Conservation (phyloP, 1,140 invertebrate species). For the Drosophila sechellia region DNA sequence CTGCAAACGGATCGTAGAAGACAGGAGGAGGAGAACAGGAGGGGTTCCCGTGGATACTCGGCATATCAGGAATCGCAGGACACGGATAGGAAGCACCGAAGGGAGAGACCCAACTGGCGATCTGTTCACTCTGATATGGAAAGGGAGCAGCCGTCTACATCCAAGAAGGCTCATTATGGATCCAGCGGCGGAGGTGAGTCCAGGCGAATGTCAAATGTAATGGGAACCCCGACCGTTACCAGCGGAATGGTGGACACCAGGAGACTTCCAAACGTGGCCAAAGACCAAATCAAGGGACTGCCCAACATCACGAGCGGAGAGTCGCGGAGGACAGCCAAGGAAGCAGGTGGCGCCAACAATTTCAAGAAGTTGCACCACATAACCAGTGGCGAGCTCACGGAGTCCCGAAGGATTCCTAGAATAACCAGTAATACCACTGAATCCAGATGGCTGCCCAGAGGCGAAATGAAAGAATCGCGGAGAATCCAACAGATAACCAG, state of each 20-base stretch:
- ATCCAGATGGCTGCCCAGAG: background rate
- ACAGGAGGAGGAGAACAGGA: background rate
- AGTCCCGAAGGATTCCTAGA: background rate
- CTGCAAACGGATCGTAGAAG: background rate
- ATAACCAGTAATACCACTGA: background rate
- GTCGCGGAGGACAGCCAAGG: background rate
- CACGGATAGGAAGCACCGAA: background rate
- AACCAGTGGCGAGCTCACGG: background rate
- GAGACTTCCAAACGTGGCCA: background rate
- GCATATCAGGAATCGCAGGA: background rate
- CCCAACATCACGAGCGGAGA: slow-evolving; percentile 26
- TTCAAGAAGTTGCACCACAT: background rate
- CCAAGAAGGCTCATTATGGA: slow-evolving; percentile 1
- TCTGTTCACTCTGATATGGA: slow-evolving; percentile 1
- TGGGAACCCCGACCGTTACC: slow-evolving; percentile 7
- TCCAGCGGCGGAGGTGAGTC: background rate
- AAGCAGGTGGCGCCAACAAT: background rate
- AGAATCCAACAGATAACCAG: background rate
- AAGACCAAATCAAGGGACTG: slow-evolving; percentile 9
- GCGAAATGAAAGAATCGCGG: background rate
- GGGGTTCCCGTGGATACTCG: background rate
- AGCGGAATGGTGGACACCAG: slow-evolving; percentile 3
- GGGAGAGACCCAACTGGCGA: slow-evolving; percentile 4
- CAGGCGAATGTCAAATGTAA: background rate
- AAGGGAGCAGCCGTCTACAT: background rate